Base-by-base conservation (phyloP, 2,113 vertebrate genomes). In the Diphyllodes magnificus region DNA sequence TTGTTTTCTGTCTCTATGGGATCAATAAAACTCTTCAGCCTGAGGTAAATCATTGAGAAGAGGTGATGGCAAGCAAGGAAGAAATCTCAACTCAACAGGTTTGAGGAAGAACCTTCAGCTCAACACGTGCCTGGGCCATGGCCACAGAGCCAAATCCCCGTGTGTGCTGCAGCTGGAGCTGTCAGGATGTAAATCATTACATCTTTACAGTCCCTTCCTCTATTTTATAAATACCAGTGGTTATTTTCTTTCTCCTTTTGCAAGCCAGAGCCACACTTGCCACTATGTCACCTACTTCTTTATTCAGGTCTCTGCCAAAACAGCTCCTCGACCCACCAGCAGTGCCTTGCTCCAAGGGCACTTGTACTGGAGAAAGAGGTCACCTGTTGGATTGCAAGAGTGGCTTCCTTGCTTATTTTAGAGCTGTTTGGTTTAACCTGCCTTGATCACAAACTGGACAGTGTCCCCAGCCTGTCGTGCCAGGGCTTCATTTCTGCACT, bases 151-250 rank as follows among this genome's bases (percentile, higher is more conserved):
- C 77, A 27, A 37, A 66, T 51, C 86, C 28, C 53, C 12, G 8
- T 18, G 24, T 45, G 13, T 70, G 70, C 78, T 82, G 66, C 49
- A 59, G 85, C 83, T 69, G 78, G 21, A 76, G 69, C 70, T 69
- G 78, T 47, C 87, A 89, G 71, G 71, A 69, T 83, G 63, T 40
- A 71, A 90, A 75, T 70, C 45, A 19, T 89, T 81, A 59, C 13
- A 22, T 72, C 87, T 86, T 92, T 85, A 20, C 78, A n/a, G 44
- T 76, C 60, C 71, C 81, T 96, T 97, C 95, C 93, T 95, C 90
- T 94, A 89, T 87, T 95, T 94, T 93, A 93, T 94, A 96, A 94
- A 93, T 82, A 92, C 86, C 60, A 17, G 66, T 86, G 71, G 40
- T 40, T 54, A 54, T 72, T 90, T 73, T 13, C 42, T 88, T 92